Evolutionary conservation across 2,888 invertebrate genomes (phyloP).

Genomic region (Sturmia bella): DNA sequence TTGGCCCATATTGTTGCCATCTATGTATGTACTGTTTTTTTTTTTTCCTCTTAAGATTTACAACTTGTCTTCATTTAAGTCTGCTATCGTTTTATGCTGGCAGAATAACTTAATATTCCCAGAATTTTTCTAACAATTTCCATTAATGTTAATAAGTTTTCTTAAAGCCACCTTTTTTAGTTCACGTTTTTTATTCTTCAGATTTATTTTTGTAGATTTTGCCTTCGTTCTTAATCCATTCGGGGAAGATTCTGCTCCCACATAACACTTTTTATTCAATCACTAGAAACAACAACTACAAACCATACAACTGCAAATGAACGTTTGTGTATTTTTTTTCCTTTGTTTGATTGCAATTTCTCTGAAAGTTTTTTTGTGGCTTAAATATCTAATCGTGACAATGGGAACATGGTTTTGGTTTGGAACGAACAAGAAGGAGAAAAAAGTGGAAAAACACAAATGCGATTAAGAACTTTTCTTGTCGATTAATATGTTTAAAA

Average conservation of each 20-base stretch:
- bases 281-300: background rate
- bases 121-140: slow-evolving; percentile 21
- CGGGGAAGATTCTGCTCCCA: slow-evolving; percentile 52
- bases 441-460: background rate
- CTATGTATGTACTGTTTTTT: background rate
- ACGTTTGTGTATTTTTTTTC: slow-evolving; percentile 1
- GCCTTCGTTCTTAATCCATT: slow-evolving; percentile 22
- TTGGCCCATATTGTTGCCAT: background rate
- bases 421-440: background rate
- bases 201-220: slow-evolving; percentile 28
- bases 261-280: slow-evolving; percentile 64
- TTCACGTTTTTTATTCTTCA: slow-evolving; percentile 59
- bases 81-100: slow-evolving; percentile 3
- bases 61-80: slow-evolving; percentile 19
- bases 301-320: slow-evolving; percentile 1
- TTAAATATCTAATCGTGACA: slow-evolving; percentile 53
- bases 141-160: slow-evolving; percentile 64
- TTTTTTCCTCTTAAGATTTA: slow-evolving; percentile 3
- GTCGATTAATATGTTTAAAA: slow-evolving; percentile 62
- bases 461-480: slow-evolving; percentile 23
- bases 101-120: slow-evolving; percentile 45
- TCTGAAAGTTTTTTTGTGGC: slow-evolving; percentile 22
- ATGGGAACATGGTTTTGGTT: slow-evolving; percentile 39
- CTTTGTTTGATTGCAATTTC: slow-evolving; percentile 7
- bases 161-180: slow-evolving; percentile 62